Base-by-base conservation (phyloP, 2,888 invertebrate genomes). In the Rhagonycha lutea region DNA sequence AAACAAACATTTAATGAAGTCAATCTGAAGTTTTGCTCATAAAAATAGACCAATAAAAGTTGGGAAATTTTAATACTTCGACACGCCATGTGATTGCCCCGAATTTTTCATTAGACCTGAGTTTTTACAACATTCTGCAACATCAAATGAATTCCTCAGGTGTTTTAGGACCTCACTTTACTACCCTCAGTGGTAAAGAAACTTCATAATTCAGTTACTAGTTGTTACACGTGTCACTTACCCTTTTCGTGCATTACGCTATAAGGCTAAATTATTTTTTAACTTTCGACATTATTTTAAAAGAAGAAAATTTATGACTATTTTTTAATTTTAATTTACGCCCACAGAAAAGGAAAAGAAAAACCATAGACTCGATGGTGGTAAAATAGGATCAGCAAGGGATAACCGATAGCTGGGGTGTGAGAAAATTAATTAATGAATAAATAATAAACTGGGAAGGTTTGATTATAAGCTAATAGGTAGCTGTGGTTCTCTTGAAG, bases 391-490 rank as follows among this genome's bases (percentile, higher is more conserved):
- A 77, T 68, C 7, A 78, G 68, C 63, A 74, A 73, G 73, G 78
- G 76, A 76, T 74, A 74, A 73, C 73, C 74, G 24, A 76, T 73
- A 69, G 29, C 29, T 23, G 69, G 78, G 79, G 76, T 80, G 81
- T 77, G 78, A 78, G 78, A 78, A 84, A 83, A 88, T 88, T 88
- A 87, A 88, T 88, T 88, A 88, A 87, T 87, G 87, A 88, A 88
- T 88, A 88, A 88, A 86, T 87, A 86, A 88, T 87, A 85, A 84
- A 84, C 82, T 83, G 83, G 84, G 83, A 82, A 82, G 84, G 85
- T 85, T 86, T 87, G 86, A 87, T 87, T 86, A 86, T 86, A 86
- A 86, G 86, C 86, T 86, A 47, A 86, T 84, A 83, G 84, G 83
- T 80, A 79, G 81, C 73, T 83, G 83, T 82, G 83, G 83, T 78